phyloP scores from a whole-genome alignment of 2,888 invertebrate genomes.

The Pogonocherus hispidulus region DNA sequence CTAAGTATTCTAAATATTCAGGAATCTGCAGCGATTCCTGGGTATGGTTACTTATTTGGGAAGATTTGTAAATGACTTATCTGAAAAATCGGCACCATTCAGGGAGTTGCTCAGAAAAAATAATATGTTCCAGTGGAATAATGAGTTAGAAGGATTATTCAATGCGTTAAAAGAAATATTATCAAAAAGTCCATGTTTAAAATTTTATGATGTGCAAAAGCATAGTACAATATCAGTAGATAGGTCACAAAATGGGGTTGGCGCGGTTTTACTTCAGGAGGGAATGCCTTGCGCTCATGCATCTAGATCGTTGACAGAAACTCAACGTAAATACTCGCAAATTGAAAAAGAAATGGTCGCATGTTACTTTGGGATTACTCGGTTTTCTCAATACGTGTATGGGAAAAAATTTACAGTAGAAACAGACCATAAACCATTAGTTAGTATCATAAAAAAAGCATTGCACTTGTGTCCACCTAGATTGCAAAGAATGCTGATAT shows the following conservation, averaged over 20 bases:
- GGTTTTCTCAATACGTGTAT: not conserved
- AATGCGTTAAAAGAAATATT: slow-evolving; percentile 54
- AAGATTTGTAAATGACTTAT: slow-evolving; percentile 42
- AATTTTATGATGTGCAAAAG: slow-evolving; percentile 55
- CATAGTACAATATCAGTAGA: slow-evolving; percentile 52
- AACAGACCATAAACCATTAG: slow-evolving; percentile 46
- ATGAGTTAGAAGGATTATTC: slow-evolving; percentile 51
- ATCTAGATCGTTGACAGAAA: slow-evolving; percentile 54
- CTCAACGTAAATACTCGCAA: slow-evolving; percentile 59
- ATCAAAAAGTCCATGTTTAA: slow-evolving; percentile 54
- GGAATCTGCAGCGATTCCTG: slow-evolving; percentile 37
- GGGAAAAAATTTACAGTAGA: slow-evolving; percentile 40
- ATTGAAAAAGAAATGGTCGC: slow-evolving; percentile 64
- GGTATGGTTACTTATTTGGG: slow-evolving; percentile 39
- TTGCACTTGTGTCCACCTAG: slow-evolving; percentile 32
- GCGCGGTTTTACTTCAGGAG: slow-evolving; percentile 57
- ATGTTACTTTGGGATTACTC: slow-evolving; percentile 52
- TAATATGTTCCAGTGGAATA: slow-evolving; percentile 47
- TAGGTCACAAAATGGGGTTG: slow-evolving; percentile 59
- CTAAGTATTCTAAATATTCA: too few relatives aligned
- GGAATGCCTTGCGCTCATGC: slow-evolving; percentile 58
- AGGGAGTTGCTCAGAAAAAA: slow-evolving; percentile 49
- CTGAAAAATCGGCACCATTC: slow-evolving; percentile 48
- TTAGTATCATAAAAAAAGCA: slow-evolving; percentile 29
- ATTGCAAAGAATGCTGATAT: slow-evolving; percentile 35